Evolutionary conservation across 2,797 vertebrate species (phyloP), one percentile per base, ranked within the genome.

Genomic region (Scolopax bukidnonensis): DNA sequence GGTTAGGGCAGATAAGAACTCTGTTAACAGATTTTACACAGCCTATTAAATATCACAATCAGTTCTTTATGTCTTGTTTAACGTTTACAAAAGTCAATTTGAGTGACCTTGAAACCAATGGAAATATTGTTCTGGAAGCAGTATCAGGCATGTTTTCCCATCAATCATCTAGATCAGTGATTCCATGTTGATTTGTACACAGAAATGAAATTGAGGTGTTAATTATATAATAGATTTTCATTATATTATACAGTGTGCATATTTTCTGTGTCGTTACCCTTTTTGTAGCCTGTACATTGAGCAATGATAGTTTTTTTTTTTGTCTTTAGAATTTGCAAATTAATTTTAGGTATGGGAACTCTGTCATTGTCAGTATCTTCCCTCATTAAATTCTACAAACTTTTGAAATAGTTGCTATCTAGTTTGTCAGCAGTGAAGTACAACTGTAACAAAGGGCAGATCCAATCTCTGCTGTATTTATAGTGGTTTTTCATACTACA

Each of bases 91-190:
- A 94, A 85, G 12, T 33, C 60, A 90, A 36, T 38, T 48, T 67
- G 28, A 45, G 8, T 91, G 87, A 95, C 91, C 87, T 97, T 94
- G 95, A 93, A 84, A 78, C 70, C 3, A 19, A 25, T 92, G 79
- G 71, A 91, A 85, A 36, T 92, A 53, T 32, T 69, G 48, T 53
- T 53, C 38, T 53, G 56, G 18, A 25, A 85, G 32, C 41, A 78
- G 28, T 56, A 16, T 21, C 7, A 32, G 25, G 15, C 6, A 25
- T 41, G 60, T 41, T 28, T 32, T 2, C 28, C n/a, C n/a, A 38
- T 56, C 23, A 27, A 19, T 51, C 24, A 12, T 67, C 33, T 81
- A 32, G 48, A 24, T 53, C 27, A 14, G 18, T 59, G n/a, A 36
- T 41, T 78, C 41, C 11, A 11, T 45, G 11, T 76, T 87, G 41